Evolutionary conservation across 2,113 vertebrate species (phyloP).

Genomic region (Dasyornis broadbenti): DNA sequence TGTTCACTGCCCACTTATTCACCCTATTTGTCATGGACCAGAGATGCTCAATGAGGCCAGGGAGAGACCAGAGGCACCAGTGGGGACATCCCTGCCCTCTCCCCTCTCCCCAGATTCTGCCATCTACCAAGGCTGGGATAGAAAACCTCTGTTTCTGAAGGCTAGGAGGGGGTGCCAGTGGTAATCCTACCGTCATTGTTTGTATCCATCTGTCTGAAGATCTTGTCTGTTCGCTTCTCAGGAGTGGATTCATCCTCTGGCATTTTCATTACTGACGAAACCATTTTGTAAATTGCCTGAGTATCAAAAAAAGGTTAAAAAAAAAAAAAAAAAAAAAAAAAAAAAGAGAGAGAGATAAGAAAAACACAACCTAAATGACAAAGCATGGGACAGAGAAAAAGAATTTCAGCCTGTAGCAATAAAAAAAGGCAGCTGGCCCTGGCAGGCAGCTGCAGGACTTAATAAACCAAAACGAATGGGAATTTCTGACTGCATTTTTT

Average conservation of each 20-base stretch:
- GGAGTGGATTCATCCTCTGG: constrained; percentile 84
- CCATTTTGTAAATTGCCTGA: constrained; percentile 85
- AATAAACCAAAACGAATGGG: not conserved
- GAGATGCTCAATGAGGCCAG: not conserved
- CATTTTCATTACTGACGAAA: constrained; percentile 85
- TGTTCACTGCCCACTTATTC: not conserved
- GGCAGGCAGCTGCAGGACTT: not conserved
- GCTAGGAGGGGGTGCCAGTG: not conserved
- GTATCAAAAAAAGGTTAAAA: not conserved
- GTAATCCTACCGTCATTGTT: constrained; percentile 79
- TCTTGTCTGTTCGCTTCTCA: constrained; percentile 86
- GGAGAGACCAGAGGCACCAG: not conserved
- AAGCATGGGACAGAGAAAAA: not conserved
- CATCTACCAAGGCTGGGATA: not conserved
- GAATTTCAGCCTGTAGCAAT: not conserved
- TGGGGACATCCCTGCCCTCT: not conserved
- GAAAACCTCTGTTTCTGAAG: not conserved
- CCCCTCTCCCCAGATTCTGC: no score
- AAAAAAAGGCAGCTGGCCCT: not conserved
- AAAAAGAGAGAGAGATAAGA: not conserved
- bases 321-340: not conserved
- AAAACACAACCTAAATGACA: not conserved
- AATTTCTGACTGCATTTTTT: not conserved
- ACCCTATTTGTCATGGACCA: not conserved
- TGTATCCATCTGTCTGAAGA: constrained; percentile 88